Percentiles rank a stretch among this genome's conserved stretches.
Conservation (phyloP, 1,140 invertebrate species). For the Himalopsyche phryganea region DNA sequence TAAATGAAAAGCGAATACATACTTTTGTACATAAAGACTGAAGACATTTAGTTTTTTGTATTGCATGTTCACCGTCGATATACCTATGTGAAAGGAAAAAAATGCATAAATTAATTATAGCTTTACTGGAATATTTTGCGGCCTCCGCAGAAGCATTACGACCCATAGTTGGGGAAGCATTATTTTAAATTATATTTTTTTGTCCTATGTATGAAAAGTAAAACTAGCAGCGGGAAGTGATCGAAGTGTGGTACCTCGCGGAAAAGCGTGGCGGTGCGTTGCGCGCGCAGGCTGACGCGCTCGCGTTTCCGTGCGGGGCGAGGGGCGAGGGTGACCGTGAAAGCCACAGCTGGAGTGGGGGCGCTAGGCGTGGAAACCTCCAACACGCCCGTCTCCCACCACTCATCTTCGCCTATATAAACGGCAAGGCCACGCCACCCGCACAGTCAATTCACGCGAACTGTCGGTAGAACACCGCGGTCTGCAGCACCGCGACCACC, state of each 20-base stretch:
- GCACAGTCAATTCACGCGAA: slow-evolving; percentile 24
- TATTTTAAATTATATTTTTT: too few relatives aligned
- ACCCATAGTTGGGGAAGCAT: too few relatives aligned
- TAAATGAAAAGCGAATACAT: too few relatives aligned
- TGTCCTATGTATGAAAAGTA: too few relatives aligned
- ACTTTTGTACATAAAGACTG: too few relatives aligned
- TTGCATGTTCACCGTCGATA: too few relatives aligned
- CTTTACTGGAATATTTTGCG: too few relatives aligned
- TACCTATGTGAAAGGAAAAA: too few relatives aligned
- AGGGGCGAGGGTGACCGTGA: not conserved
- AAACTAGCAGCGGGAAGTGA: too few relatives aligned
- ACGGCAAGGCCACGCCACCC: slow-evolving; percentile 29
- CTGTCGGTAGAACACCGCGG: slow-evolving; percentile 3
- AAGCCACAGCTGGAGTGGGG: not conserved
- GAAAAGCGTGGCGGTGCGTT: not conserved
- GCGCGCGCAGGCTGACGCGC: not conserved
- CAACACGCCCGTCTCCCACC: slow-evolving; percentile 2
- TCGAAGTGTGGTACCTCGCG: not conserved
- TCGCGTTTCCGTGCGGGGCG: slow-evolving; percentile 3
- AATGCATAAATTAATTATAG: too few relatives aligned
- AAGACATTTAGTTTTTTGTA: too few relatives aligned
- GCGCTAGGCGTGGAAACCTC: slow-evolving; percentile 1
- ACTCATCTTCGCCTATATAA: slow-evolving; percentile 26
- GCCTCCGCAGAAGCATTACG: too few relatives aligned
- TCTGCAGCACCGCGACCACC: not conserved